phyloP scores from a whole-genome alignment of 2,113 vertebrate species.

The Pygoscelis adeliae region DNA sequence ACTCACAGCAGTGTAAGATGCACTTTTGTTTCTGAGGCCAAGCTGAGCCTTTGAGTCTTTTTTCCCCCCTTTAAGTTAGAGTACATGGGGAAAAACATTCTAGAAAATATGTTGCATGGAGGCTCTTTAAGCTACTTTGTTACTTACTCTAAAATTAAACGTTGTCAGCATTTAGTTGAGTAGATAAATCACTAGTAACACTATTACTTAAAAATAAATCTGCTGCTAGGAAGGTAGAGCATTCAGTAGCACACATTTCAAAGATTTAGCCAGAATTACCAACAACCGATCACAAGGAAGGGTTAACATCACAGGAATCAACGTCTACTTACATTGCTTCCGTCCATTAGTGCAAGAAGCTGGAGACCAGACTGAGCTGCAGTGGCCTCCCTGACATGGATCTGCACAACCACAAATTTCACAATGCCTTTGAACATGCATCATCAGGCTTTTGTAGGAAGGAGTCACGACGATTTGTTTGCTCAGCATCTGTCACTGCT shows the following conservation, averaged over 20 bases:
- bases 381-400: neutral
- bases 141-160: neutral
- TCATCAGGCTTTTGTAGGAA: neutral
- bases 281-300: neutral
- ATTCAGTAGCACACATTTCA: neutral
- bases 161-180: neutral
- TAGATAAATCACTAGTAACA: neutral
- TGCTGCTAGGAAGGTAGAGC: neutral
- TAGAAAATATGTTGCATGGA: neutral
- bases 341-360: neutral
- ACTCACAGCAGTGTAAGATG: neutral
- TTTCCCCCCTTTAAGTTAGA: neutral
- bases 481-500: neutral
- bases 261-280: neutral
- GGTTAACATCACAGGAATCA: neutral
- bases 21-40: neutral
- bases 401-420: neutral
- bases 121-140: neutral
- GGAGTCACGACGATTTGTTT: neutral
- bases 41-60: neutral
- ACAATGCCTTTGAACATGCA: neutral
- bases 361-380: neutral
- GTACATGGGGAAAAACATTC: neutral
- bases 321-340: neutral
- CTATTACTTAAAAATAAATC: neutral